Conservation (phyloP, 2,888 invertebrate species). For the Lathronympha strigana region DNA sequence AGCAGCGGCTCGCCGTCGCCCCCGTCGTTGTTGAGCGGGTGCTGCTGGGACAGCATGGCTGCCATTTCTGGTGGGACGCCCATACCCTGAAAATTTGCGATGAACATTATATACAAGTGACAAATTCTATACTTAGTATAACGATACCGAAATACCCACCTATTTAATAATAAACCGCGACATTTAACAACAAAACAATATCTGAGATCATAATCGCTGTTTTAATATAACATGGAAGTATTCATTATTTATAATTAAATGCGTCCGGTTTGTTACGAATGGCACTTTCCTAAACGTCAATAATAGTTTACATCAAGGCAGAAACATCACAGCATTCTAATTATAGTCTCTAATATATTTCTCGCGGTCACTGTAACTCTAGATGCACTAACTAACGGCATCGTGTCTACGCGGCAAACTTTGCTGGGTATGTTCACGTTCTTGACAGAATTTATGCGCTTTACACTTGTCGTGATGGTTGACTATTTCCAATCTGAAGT, state of each 20-base stretch:
- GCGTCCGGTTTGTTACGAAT: constrained; percentile 7
- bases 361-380: constrained; percentile 3
- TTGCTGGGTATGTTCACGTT: constrained; percentile 66
- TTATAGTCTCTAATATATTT: constrained; percentile 19
- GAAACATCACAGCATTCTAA: constrained; percentile 22
- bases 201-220: constrained; percentile 15
- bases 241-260: constrained; percentile 24
- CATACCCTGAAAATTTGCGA: constrained; percentile 79
- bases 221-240: constrained; percentile 22
- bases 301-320: constrained; percentile 19
- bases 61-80: constrained; percentile 87
- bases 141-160: constrained; percentile 28
- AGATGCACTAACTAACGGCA: constrained; percentile 27
- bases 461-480: constrained; percentile 92
- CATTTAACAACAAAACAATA: constrained; percentile 6
- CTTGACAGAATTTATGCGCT: constrained; percentile 88
- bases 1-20: constrained; percentile 84
- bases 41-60: constrained; percentile 85
- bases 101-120: not conserved
- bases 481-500: constrained; percentile 90
- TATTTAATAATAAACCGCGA: not conserved
- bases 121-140: not conserved
- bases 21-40: constrained; percentile 85
- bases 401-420: constrained; percentile 12
- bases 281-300: constrained; percentile 24